Base-by-base conservation (phyloP, 2,888 invertebrate species). In the Trisateles emortualis region DNA sequence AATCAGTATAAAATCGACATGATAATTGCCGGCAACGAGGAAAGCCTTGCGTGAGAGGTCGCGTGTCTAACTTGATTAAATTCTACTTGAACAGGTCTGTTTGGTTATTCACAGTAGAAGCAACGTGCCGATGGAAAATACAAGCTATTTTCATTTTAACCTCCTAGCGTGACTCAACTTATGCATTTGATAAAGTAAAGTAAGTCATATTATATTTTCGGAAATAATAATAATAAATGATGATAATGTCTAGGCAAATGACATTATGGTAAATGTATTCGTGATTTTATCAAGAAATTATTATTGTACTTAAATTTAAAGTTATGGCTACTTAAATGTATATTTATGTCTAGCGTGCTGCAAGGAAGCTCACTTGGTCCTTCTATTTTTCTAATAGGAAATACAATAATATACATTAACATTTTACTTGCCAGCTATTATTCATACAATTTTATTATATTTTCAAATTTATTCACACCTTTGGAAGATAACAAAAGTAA, bases 11-110 rank as follows among this genome's bases (percentile, higher is more conserved):
- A 61, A 73, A 72, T 75, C 72, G 75, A 75, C 76, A 72, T 71
- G 72, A 75, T 75, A 75, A 75, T 79, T 72, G 71, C 65, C 44
- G 58, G 64, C 67, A 70, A 72, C 74, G 65, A 73, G 71, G 72
- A 63, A 74, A 59, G 57, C 48, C 55, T 68, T 42, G 71, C 61
- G 72, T 66, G 72, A 72, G 77, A 68, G 68, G 59, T 79, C 66
- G 79, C 79, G 78, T 79, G 79, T 69, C 69, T 52, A 46, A 64
- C 65, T 71, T 79, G 78, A 79, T 79, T 79, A 79, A 78, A 78
- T 72, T 74, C 74, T 63, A 69, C 76, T 74, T 55, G 65, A 70
- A 66, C 67, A 59, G 58, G 66, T 72, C 71, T 72, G 76, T 76
- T 76, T 76, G 66, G 62, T 67, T 70, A 68, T 70, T 74, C 68